phyloP scores from a whole-genome alignment of 2,888 invertebrate genomes.

The Oasisia sp. region DNA sequence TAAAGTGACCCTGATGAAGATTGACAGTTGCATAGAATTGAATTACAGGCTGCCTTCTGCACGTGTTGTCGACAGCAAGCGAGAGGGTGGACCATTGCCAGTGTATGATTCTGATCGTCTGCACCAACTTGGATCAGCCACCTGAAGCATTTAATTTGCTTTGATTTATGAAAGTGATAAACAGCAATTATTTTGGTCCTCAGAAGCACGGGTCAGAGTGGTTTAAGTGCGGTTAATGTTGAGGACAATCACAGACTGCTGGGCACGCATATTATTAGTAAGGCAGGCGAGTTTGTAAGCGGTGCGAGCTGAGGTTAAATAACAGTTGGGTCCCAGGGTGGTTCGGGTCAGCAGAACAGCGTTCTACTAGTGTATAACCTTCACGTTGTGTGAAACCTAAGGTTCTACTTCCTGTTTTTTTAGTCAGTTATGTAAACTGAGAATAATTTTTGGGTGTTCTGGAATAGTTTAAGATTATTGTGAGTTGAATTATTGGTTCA shows the following conservation, averaged over 20 bases:
- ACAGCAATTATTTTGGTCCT: slow-evolving; percentile 1
- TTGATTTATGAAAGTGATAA: slow-evolving; percentile 13
- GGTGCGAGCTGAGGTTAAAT: not conserved
- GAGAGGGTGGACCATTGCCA: not conserved
- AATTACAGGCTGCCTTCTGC: not conserved
- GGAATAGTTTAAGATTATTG: not conserved
- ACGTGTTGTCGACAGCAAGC: not conserved
- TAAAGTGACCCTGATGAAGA: slow-evolving; percentile 17
- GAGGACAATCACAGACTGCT: not conserved
- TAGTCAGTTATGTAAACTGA: not conserved
- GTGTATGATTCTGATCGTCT: not conserved
- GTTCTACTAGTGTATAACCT: not conserved
- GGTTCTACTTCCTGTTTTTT: not conserved
- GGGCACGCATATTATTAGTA: not conserved
- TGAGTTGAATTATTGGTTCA: not conserved
- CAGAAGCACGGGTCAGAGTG: not conserved
- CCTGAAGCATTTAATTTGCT: not conserved
- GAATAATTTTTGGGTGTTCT: not conserved
- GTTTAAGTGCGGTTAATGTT: not conserved
- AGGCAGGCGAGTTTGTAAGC: not conserved
- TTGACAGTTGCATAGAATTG: not conserved
- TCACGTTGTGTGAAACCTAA: too few species aligned
- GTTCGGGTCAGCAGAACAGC: not conserved
- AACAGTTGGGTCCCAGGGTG: not conserved
- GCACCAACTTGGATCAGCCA: not conserved